Conservation (phyloP, 2,888 invertebrate species). For the Callyntrura guangdongensis region DNA sequence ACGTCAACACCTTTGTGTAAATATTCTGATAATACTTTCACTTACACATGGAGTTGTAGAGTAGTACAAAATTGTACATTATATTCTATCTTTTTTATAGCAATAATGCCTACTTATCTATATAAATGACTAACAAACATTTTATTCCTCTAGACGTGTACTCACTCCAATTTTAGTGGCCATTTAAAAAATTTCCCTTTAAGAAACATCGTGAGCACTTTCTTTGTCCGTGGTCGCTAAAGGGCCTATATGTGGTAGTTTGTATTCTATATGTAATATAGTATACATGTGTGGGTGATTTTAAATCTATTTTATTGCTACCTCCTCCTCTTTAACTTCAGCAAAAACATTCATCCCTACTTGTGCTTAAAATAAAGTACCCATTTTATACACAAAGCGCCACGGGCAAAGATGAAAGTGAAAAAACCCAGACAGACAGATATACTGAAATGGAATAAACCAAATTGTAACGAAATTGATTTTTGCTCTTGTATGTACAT, state of each 20-base stretch:
- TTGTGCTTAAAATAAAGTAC: background rate
- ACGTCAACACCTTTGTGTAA: too few relatives aligned
- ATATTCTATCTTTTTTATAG: too few relatives aligned
- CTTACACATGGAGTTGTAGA: too few relatives aligned
- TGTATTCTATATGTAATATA: too few relatives aligned
- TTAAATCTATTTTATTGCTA: slow-evolving; percentile 18
- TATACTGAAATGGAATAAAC: slow-evolving; percentile 27
- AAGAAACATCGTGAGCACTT: slow-evolving; percentile 18
- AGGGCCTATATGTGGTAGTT: slow-evolving; percentile 35
- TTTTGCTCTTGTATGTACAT: slow-evolving; percentile 41
- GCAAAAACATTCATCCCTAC: too few relatives aligned
- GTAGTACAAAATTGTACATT: too few relatives aligned
- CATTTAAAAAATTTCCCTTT: slow-evolving; percentile 31
- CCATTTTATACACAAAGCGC: background rate
- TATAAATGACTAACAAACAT: too few relatives aligned
- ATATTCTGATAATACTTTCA: too few relatives aligned
- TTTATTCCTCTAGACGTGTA: too few relatives aligned
- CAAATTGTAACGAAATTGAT: slow-evolving; percentile 36
- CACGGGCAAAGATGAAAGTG: slow-evolving; percentile 51
- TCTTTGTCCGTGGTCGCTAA: slow-evolving; percentile 24
- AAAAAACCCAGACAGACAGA: background rate
- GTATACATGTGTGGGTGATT: slow-evolving; percentile 48
- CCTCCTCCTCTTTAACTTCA: background rate
- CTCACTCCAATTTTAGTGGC: slow-evolving; percentile 19
- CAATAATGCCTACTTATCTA: too few relatives aligned